Conservation (phyloP, 1,140 invertebrate genomes). For the Zophobas morio region DNA sequence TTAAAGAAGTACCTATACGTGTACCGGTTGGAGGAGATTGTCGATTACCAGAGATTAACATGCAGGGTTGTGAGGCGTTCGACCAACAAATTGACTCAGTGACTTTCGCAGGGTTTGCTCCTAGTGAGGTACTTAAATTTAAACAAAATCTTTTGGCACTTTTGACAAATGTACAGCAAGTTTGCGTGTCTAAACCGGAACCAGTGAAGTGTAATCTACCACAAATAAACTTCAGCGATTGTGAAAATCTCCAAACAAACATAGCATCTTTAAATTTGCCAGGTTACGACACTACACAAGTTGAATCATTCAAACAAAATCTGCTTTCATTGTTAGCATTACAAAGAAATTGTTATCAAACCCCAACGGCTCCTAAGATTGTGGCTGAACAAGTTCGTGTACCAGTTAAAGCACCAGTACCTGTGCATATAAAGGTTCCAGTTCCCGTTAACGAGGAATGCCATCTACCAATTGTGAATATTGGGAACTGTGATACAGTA, state of each 20-base stretch:
- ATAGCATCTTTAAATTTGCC: not conserved
- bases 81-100: no score
- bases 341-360: not conserved
- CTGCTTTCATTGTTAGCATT: not conserved
- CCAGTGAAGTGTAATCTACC: slow-evolving; percentile 8
- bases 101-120: not conserved
- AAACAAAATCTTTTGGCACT: not conserved
- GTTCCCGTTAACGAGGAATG: no score
- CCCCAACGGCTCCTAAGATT: no score
- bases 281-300: slow-evolving; percentile 1
- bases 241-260: slow-evolving; percentile 1
- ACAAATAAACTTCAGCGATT: not conserved
- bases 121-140: not conserved
- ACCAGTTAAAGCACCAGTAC: no score
- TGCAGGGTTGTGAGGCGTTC: no score
- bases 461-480: no score
- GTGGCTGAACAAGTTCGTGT: no score
- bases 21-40: no score
- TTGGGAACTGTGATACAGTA: no score
- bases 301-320: slow-evolving; percentile 12
- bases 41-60: no score
- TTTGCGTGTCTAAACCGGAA: not conserved
- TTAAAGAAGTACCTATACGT: no score
- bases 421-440: no score
- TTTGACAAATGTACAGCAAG: not conserved